Evolutionary conservation across 1,140 invertebrate genomes (phyloP).

Genomic region (Musca domestica): DNA sequence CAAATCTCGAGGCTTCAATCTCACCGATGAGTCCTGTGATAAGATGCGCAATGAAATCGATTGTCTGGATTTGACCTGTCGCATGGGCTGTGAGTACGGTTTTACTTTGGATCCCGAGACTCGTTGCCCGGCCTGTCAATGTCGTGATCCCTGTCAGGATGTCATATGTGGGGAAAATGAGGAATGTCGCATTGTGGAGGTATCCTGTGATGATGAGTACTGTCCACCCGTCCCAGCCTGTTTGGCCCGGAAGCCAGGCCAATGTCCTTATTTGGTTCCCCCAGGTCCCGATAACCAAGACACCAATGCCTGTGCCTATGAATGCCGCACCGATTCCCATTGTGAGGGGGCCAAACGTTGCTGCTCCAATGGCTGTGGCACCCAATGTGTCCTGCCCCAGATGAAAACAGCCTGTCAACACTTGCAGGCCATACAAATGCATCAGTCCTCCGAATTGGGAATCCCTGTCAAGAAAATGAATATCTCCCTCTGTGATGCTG

Average conservation of each 20-base stretch:
- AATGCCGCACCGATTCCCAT: constrained; percentile 71
- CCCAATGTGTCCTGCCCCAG: constrained; percentile 71
- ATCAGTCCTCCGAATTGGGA: constrained; percentile 72
- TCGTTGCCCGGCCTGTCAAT: constrained; percentile 72
- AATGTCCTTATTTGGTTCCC: constrained; percentile 79
- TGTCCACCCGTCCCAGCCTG: constrained; percentile 81
- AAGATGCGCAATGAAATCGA: constrained; percentile 63
- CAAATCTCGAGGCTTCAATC: constrained; percentile 62
- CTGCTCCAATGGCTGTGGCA: constrained; percentile 83
- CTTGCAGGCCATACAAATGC: constrained; percentile 62
- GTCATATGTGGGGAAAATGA: constrained; percentile 63
- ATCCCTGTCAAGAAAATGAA: constrained; percentile 71
- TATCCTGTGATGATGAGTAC: constrained; percentile 74
- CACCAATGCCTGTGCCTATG: constrained; percentile 68
- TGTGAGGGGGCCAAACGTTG: constrained; percentile 70
- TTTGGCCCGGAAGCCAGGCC: constrained; percentile 70
- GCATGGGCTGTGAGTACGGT: constrained; percentile 78
- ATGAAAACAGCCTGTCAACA: constrained; percentile 79
- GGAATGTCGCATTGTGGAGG: constrained; percentile 75
- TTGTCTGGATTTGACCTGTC: constrained; percentile 70
- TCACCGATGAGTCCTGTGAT: constrained; percentile 63
- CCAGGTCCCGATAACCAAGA: constrained; percentile 58
- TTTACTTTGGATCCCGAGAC: constrained; percentile 66
- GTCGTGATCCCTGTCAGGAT: constrained; percentile 73
- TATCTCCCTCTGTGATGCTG: constrained; percentile 72